Conservation (phyloP, 2,113 vertebrate species). For the Trinectes maculatus region DNA sequence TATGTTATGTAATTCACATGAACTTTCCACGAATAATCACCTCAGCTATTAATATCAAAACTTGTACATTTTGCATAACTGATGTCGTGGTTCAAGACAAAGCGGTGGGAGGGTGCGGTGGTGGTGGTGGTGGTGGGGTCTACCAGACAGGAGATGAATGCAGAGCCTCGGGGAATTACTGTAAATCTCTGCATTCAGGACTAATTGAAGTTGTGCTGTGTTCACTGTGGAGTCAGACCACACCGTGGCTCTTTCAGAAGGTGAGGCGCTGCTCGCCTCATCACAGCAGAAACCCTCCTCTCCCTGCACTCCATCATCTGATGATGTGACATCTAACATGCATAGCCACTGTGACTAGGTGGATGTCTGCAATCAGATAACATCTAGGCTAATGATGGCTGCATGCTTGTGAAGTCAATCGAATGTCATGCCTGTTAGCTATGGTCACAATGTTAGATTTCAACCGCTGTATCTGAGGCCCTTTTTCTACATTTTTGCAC, state of each 20-base stretch:
- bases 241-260: background rate
- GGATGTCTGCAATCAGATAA: constrained; percentile 7
- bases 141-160: constrained; percentile 23
- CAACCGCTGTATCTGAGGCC: constrained; percentile 3
- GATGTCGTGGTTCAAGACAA: background rate
- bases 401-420: constrained; percentile 12
- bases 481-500: constrained; percentile 1
- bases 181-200: constrained; percentile 35
- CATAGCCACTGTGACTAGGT: constrained; percentile 13
- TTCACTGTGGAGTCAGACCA: constrained; percentile 7
- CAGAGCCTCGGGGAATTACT: constrained; percentile 3
- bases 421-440: constrained; percentile 12
- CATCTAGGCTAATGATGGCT: constrained; percentile 27
- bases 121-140: too few species aligned
- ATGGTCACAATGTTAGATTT: constrained; percentile 12
- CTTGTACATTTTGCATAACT: background rate
- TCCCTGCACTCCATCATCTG: too few species aligned
- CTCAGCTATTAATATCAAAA: constrained; percentile 4
- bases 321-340: constrained; percentile 9
- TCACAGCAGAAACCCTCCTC: too few species aligned
- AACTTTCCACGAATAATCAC: constrained; percentile 43
- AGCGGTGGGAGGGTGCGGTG: background rate
- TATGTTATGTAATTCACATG: constrained; percentile 41
- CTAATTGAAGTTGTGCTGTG: constrained; percentile 17
- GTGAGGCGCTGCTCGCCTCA: background rate